These are phyloP conservation scores for Drosophila helvetica DNA, from an alignment of 2,888 invertebrate species.

Conservation along the genomic window DNA sequence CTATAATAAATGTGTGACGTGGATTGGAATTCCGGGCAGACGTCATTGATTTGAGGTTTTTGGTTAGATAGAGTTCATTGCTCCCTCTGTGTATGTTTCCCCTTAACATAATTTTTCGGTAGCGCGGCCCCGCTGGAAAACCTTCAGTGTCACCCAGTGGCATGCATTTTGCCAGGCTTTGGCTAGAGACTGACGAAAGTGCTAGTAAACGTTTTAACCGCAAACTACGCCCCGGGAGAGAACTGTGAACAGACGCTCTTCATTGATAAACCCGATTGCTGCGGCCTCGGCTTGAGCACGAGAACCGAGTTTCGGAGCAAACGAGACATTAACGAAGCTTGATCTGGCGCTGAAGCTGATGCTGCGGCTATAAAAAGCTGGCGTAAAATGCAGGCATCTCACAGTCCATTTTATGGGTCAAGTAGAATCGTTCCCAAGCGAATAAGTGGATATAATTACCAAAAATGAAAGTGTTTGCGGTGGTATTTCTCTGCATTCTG, in stretches of 20 bases:
- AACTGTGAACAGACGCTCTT: constrained; percentile 29
- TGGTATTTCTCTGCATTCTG: constrained; percentile 24
- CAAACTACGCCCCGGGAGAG: constrained; percentile 21
- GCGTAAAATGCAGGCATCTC: constrained; percentile 10
- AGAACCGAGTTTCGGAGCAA: constrained; percentile 18
- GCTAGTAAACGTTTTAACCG: constrained; percentile 44
- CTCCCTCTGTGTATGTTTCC: constrained; percentile 28
- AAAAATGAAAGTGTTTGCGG: constrained; percentile 46
- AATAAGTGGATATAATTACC: constrained; percentile 8
- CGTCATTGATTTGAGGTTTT: constrained; percentile 48
- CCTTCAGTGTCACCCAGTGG: constrained; percentile 51
- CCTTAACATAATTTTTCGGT: constrained; percentile 19
- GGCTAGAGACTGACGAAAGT: constrained; percentile 2
- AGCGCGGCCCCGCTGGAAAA: background rate
- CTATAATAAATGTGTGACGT: constrained; percentile 19
- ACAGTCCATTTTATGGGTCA: constrained; percentile 31
- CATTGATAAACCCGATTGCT: constrained; percentile 36
- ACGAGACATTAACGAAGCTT: background rate
- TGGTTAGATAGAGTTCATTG: constrained; percentile 48
- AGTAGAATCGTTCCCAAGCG: constrained; percentile 13
- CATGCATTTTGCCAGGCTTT: constrained; percentile 36
- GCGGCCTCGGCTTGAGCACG: background rate
- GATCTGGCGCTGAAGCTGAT: background rate
- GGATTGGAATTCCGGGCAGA: constrained; percentile 17
- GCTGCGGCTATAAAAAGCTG: constrained; percentile 33